A percentile compares a stretch with the other conserved stretches of the same genome.
Conservation (phyloP, 1,140 invertebrate species). For the Drosophila nasuta region DNA sequence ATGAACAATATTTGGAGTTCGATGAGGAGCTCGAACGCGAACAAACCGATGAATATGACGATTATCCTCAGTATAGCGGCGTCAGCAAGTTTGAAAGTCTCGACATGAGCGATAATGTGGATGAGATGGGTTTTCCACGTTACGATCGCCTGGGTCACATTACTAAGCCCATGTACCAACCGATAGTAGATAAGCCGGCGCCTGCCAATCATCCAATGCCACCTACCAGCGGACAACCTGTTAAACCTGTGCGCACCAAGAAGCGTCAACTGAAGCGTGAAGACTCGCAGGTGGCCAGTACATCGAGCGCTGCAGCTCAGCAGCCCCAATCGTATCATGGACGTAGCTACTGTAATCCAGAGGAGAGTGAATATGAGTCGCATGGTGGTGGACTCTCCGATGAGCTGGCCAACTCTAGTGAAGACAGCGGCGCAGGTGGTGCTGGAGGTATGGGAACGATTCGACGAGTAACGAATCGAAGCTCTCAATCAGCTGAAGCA, state of each 20-base stretch:
- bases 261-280: conserved; percentile 79
- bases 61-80: conserved; percentile 78
- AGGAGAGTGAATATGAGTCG: conserved; percentile 79
- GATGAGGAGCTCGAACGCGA: conserved; percentile 85
- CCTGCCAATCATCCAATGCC: conserved; percentile 81
- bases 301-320: conserved; percentile 22
- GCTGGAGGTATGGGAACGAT: conserved; percentile 64
- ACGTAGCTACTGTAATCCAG: conserved; percentile 75
- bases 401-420: conserved; percentile 82
- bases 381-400: conserved; percentile 75
- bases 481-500: conserved; percentile 2
- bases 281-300: conserved; percentile 66
- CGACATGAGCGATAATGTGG: conserved; percentile 87
- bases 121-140: conserved; percentile 87
- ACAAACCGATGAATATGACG: conserved; percentile 82
- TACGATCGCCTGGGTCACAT: conserved; percentile 87
- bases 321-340: conserved; percentile 65
- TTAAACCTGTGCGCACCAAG: conserved; percentile 82
- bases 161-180: conserved; percentile 81
- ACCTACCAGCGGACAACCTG: conserved; percentile 70
- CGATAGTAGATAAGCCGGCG: conserved; percentile 51
- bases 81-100: conserved; percentile 86
- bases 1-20: conserved; percentile 84
- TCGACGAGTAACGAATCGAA: conserved; percentile 43
- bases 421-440: conserved; percentile 68